Base-by-base conservation (phyloP, 2,888 invertebrate genomes). In the Lithophane leautieri region DNA sequence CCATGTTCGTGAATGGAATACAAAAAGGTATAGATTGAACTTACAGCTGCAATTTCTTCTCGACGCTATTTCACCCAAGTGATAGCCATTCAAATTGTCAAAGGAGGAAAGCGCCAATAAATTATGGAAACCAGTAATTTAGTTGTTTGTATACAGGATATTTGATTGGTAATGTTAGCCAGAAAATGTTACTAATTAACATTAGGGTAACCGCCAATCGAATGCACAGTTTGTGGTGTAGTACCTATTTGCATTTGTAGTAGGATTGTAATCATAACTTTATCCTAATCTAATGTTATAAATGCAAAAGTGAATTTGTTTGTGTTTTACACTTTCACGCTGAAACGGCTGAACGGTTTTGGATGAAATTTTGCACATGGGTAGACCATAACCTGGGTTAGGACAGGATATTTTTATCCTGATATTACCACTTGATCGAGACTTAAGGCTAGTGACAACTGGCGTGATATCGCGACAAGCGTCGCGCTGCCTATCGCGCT, bases 41-140 rank as follows among this genome's bases (percentile, higher is more conserved):
- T 80, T 80, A 71, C 80, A 73, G 40, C 80, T 71, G 42, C 73
- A 82, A 79, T 79, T 79, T 71, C 76, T 80, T 76, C 47, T 61
- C 63, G 73, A 60, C 52, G 50, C 61, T 47, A 11, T 56, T 75
- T 34, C 4, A 52, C 19, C 34, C 42, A 65, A 71, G 60, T 62
- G 70, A 62, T 70, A 69, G 47, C 66, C 40, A 63, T 69, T 78
- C 28, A 61, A 72, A 74, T 72, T 11, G 52, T 56, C 16, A 9
- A 72, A 65, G 60, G n/a, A 58, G 47, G 16, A 56, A 28, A 8
- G 16, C 7, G 7, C 4, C 11, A 61, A 68, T 70, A 75, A 19
- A 54, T 62, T 61, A 34, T 50, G 7, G 19, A 40, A 58, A 66
- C 11, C 28, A 74, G 69, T 62, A 50, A 58, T 56, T n/a, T 69